Evolutionary conservation across 2,888 invertebrate genomes (phyloP).

Genomic region (Koerneria pararmatus): DNA sequence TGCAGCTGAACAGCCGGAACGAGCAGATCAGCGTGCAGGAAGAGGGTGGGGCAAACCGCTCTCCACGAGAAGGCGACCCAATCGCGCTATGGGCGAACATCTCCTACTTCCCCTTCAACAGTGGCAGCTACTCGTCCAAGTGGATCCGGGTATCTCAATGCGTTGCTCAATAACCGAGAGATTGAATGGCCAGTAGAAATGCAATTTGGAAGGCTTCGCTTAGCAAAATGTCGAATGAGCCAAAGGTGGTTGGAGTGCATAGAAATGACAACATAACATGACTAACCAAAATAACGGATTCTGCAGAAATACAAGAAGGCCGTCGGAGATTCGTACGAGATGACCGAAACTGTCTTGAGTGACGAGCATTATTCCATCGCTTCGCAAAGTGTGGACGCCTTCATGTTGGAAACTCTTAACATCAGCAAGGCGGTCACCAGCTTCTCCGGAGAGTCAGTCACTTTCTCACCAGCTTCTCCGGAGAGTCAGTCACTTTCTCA

Average conservation of each 20-base stretch:
- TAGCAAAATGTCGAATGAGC: no score
- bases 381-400: not conserved
- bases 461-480: not conserved
- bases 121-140: slow-evolving; percentile 14
- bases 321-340: not conserved
- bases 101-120: not conserved
- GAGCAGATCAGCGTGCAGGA: not conserved
- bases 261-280: no score
- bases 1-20: slow-evolving; percentile 12
- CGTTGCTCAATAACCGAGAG: not conserved
- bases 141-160: slow-evolving; percentile 8
- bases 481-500: slow-evolving; percentile 17
- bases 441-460: slow-evolving; percentile 12
- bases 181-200: no score
- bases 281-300: no score
- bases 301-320: no score
- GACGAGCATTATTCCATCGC: not conserved
- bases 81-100: slow-evolving; percentile 7
- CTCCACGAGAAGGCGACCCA: no score
- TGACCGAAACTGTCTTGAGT: slow-evolving; percentile 4
- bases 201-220: no score
- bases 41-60: no score
- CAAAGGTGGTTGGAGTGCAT: no score
- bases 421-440: not conserved
- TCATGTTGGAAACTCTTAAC: not conserved